Conservation (phyloP, 2,888 invertebrate species). For the Lithophane socia region DNA sequence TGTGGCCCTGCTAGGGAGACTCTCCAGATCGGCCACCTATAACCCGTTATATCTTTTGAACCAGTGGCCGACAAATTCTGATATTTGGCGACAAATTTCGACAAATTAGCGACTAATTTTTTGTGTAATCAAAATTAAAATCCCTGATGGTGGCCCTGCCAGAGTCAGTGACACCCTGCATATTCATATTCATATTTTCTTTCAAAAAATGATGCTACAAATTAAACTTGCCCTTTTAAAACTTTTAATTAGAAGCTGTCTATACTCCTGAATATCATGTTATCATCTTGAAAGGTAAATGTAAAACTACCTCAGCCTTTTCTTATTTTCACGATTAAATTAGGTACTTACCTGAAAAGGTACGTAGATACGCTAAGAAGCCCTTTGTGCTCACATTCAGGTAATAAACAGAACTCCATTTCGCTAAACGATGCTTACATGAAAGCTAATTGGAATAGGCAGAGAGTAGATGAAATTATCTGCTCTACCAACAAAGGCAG, state of each 20-base stretch:
- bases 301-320: background rate
- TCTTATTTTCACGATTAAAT: background rate
- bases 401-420: conserved; percentile 35
- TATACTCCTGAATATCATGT: background rate
- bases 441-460: conserved; percentile 52
- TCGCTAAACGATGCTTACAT: conserved; percentile 38
- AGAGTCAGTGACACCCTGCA: too few relatives aligned
- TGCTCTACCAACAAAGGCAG: conserved; percentile 35
- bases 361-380: conserved; percentile 2
- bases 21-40: too few relatives aligned
- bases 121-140: too few relatives aligned
- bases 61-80: too few relatives aligned
- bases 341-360: background rate
- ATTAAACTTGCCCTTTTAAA: background rate
- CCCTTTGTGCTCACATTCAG: conserved; percentile 19
- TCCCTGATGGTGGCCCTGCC: too few relatives aligned
- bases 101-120: too few relatives aligned
- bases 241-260: background rate
- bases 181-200: background rate
- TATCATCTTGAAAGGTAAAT: conserved; percentile 13
- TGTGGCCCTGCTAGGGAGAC: too few relatives aligned
- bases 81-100: too few relatives aligned
- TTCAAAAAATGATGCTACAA: background rate
- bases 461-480: conserved; percentile 42
- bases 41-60: too few relatives aligned